These are phyloP conservation scores for Hippocampus abdominalis DNA, from an alignment of 2,113 vertebrate genomes.

Conservation along the genomic window DNA sequence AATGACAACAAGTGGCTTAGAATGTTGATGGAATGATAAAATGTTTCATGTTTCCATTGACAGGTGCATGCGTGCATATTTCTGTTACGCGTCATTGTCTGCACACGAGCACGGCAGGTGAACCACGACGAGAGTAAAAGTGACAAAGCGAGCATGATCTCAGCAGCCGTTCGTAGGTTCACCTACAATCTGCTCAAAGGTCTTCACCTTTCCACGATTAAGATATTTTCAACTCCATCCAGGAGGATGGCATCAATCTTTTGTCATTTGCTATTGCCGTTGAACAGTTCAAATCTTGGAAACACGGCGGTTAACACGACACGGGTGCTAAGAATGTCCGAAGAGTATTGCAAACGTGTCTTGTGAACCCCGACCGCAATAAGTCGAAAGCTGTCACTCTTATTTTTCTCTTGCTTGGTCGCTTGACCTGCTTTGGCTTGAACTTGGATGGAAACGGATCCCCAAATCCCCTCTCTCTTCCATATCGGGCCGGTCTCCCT, in stretches of 20 bases:
- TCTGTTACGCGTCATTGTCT: not conserved
- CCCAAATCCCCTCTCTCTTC: conserved; percentile 18
- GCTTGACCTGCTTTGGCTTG: conserved; percentile 27
- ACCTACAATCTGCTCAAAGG: too few relatives aligned
- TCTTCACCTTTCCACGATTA: too few relatives aligned
- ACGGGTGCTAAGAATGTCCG: too few relatives aligned
- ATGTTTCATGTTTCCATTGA: not conserved
- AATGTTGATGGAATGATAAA: not conserved
- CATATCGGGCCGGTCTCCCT: conserved; percentile 23
- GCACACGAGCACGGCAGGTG: too few relatives aligned
- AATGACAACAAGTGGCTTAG: not conserved
- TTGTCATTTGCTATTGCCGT: too few relatives aligned
- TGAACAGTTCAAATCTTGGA: too few relatives aligned
- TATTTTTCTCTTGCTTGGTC: not conserved
- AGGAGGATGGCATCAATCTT: too few relatives aligned
- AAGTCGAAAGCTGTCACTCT: not conserved
- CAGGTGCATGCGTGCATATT: not conserved
- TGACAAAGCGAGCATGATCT: too few relatives aligned
- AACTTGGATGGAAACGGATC: conserved; percentile 25
- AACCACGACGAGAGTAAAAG: too few relatives aligned
- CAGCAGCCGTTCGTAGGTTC: too few relatives aligned
- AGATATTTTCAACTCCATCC: too few relatives aligned
- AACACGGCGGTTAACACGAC: too few relatives aligned
- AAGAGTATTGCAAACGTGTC: not conserved
- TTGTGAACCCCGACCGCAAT: not conserved